Evolutionary conservation across 2,113 vertebrate species (phyloP).

Genomic region (Epinephelus fuscoguttatus): DNA sequence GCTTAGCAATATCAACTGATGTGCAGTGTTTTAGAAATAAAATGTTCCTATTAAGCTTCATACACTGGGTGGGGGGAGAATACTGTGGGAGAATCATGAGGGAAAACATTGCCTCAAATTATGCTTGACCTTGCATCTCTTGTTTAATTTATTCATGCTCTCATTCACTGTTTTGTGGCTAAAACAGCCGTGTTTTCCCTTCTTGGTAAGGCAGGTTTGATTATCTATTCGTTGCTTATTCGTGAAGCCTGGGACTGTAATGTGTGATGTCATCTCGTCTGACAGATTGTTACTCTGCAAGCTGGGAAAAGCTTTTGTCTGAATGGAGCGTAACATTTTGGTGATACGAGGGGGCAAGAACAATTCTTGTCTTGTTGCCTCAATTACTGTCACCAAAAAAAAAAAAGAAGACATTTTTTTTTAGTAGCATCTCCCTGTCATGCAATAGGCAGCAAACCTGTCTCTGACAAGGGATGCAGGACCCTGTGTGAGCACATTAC

Average conservation of each 20-base stretch:
- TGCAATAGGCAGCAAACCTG: conserved; percentile 12
- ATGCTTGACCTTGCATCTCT: conserved; percentile 1
- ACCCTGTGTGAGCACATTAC: neutral
- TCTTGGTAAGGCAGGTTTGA: conserved; percentile 34
- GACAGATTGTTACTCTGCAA: conserved; percentile 36
- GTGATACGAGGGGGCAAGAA: conserved; percentile 25
- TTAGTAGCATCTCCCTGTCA: conserved; percentile 14
- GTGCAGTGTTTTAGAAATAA: conserved; percentile 48
- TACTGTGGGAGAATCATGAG: conserved; percentile 30
- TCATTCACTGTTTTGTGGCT: conserved; percentile 20
- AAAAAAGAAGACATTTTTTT: neutral
- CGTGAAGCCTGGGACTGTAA: conserved; percentile 30
- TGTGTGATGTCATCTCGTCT: conserved; percentile 41
- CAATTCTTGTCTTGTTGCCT: conserved; percentile 23
- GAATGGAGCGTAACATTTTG: conserved; percentile 31
- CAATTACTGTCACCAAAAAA: conserved; percentile 39
- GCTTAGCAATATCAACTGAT: conserved; percentile 58
- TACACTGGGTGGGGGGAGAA: conserved; percentile 22
- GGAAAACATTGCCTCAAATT: conserved; percentile 49
- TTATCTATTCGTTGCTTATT: conserved; percentile 41
- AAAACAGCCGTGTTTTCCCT: conserved; percentile 24
- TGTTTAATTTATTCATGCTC: conserved; percentile 38
- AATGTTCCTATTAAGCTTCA: conserved; percentile 38
- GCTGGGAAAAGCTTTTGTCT: conserved; percentile 31
- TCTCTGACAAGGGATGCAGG: conserved; percentile 3